phyloP scores from a whole-genome alignment of 2,888 invertebrate species.

The Apodemia zela region DNA sequence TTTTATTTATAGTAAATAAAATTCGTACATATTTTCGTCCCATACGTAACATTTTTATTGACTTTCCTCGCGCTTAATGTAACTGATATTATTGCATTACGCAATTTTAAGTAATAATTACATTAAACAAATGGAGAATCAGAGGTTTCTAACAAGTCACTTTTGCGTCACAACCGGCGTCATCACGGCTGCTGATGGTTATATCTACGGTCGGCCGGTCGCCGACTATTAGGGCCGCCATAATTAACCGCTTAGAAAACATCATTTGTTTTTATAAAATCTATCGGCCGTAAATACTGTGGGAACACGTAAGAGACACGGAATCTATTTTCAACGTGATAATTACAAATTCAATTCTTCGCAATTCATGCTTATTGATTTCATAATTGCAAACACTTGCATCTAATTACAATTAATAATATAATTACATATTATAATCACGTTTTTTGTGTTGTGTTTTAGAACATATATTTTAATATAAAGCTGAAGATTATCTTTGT shows the following conservation, averaged over 20 bases:
- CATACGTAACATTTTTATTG: no score
- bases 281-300: conserved; percentile 49
- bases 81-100: background rate
- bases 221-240: conserved; percentile 52
- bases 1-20: no score
- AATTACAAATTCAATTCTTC: background rate
- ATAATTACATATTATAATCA: no score
- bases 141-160: background rate
- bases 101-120: background rate
- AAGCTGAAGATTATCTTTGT: no score
- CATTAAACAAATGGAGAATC: background rate
- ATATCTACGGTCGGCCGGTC: conserved; percentile 41
- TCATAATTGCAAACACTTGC: background rate
- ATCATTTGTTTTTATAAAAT: conserved; percentile 40
- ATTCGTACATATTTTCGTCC: no score
- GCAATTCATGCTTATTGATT: background rate
- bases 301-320: conserved; percentile 32
- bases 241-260: conserved; percentile 57
- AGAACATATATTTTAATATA: no score
- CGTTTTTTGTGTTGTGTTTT: no score
- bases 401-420: no score
- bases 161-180: conserved; percentile 1
- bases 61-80: no score
- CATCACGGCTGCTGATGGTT: conserved; percentile 7
- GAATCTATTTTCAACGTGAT: conserved; percentile 12